These are phyloP conservation scores for Cremastinae sp. DNA, from an alignment of 2,888 invertebrate genomes.

Conservation along the genomic window DNA sequence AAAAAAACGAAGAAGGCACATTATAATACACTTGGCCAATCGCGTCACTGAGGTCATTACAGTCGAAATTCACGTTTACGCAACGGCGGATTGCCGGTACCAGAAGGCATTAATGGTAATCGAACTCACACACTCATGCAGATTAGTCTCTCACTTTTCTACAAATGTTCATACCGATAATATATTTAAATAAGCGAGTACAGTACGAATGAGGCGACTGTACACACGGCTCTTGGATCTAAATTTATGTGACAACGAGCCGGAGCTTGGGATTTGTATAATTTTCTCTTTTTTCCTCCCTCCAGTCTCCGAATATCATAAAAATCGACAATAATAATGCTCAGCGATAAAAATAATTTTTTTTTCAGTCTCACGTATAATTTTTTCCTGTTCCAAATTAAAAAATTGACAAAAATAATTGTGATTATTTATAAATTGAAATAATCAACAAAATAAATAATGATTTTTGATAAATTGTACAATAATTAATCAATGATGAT, in stretches of 20 bases:
- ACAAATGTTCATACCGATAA: slow-evolving; percentile 4
- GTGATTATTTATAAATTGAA: no score
- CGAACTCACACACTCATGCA: slow-evolving; percentile 41
- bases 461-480: no score
- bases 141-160: slow-evolving; percentile 4
- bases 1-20: background rate
- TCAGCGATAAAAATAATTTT: no score
- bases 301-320: slow-evolving; percentile 11
- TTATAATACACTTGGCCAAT: background rate
- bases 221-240: background rate
- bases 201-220: slow-evolving; percentile 4
- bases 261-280: slow-evolving; percentile 7
- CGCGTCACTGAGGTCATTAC: slow-evolving; percentile 64
- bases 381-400: no score
- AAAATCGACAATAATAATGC: slow-evolving; percentile 19
- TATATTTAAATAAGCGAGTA: background rate
- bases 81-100: slow-evolving; percentile 60
- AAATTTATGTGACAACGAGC: slow-evolving; percentile 50
- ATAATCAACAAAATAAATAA: no score
- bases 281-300: background rate
- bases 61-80: slow-evolving; percentile 70
- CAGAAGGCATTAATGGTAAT: slow-evolving; percentile 66
- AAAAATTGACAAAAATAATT: no score
- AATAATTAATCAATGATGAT: no score
- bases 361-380: no score